Percentiles rank a stretch among this genome's conserved stretches.
These are phyloP conservation scores for Podilymbus podiceps DNA, from an alignment of 2,113 vertebrate genomes.

Conservation along the genomic window DNA sequence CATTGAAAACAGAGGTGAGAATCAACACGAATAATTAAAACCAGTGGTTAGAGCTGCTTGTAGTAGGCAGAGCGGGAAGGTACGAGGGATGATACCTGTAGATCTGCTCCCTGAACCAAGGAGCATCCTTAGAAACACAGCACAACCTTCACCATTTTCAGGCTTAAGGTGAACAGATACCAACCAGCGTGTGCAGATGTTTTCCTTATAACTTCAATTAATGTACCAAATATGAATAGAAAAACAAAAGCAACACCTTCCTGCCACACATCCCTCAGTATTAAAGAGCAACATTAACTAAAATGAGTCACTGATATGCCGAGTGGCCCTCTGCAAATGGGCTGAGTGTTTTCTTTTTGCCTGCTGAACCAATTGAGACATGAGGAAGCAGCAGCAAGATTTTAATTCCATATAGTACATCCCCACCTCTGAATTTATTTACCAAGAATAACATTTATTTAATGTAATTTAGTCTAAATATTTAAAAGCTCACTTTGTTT, in stretches of 20 bases:
- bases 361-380: slow-evolving; percentile 20
- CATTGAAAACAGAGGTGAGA: background rate
- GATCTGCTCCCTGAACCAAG: background rate
- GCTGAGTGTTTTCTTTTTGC: slow-evolving; percentile 9
- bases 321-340: slow-evolving; percentile 33
- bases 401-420: slow-evolving; percentile 72
- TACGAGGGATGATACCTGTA: background rate
- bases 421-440: slow-evolving; percentile 68
- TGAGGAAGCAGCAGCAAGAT: slow-evolving; percentile 27
- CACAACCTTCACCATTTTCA: background rate
- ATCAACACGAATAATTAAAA: background rate
- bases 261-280: background rate
- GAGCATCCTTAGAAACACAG: background rate
- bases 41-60: background rate
- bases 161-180: background rate
- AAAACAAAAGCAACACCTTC: background rate
- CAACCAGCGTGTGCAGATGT: background rate
- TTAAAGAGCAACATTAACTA: background rate
- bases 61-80: background rate
- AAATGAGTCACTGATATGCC: background rate
- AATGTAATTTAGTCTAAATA: slow-evolving; percentile 74
- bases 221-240: background rate
- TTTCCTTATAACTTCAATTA: background rate
- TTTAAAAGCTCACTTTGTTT: slow-evolving; percentile 77
- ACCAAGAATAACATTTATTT: slow-evolving; percentile 75